Percentiles rank a stretch among this genome's conserved stretches.
Conservation (phyloP, 2,113 vertebrate species). For the Todiramphus saurophagus region DNA sequence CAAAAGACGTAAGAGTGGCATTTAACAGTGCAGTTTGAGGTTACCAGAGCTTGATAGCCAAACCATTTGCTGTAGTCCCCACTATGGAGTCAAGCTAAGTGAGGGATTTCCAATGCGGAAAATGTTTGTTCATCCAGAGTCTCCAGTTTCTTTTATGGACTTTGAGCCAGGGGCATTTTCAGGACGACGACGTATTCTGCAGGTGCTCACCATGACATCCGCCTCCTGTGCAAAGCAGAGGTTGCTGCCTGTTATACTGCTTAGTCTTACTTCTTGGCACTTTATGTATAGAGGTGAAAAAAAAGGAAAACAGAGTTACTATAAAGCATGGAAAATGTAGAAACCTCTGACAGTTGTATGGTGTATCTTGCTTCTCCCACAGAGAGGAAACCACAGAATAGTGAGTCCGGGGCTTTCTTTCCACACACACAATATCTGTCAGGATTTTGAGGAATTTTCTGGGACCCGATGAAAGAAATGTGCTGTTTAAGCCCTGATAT, state of each 20-base stretch:
- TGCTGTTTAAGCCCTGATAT: constrained; percentile 17
- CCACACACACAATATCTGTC: constrained; percentile 37
- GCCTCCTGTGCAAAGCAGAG: background rate
- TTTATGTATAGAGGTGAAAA: background rate
- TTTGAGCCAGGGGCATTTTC: constrained; percentile 4
- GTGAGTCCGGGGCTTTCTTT: constrained; percentile 46
- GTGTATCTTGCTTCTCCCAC: constrained; percentile 53
- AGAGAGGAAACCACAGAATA: constrained; percentile 67
- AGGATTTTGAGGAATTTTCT: constrained; percentile 56
- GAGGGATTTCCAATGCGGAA: background rate
- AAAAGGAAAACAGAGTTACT: background rate
- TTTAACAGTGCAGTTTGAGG: background rate
- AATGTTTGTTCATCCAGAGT: background rate
- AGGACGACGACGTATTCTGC: background rate
- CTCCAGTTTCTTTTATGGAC: background rate
- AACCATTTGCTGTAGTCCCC: background rate
- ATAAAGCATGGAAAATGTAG: constrained; percentile 57
- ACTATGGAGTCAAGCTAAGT: background rate
- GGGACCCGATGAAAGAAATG: constrained; percentile 49
- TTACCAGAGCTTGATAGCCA: background rate
- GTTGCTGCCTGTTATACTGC: constrained; percentile 19
- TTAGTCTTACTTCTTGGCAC: constrained; percentile 42
- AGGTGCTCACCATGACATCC: background rate
- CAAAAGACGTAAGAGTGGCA: background rate
- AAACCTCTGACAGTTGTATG: constrained; percentile 51